Base-by-base conservation (phyloP, 2,888 invertebrate species). In the Mesoligia furuncula region DNA sequence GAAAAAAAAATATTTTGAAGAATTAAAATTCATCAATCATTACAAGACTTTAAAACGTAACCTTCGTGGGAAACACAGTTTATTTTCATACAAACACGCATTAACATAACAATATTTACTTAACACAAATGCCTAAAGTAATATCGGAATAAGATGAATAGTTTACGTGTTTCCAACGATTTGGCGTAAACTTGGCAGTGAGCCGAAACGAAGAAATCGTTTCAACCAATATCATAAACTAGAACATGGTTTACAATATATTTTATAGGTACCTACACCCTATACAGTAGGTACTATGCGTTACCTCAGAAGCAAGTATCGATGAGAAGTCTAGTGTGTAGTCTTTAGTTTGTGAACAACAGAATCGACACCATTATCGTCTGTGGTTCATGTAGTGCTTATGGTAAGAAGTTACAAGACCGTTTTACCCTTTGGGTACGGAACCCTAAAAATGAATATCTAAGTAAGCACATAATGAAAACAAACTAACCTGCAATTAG, bases 101-200 rank as follows among this genome's bases (percentile, higher is more conserved):
- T 48, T 31, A 7, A 68, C 7, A 57, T 57, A 75, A n/a, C n/a
- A n/a, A n/a, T 62, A 75, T 75, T 75, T 51, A 75, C 39, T 51
- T 62, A 31, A 59, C 27, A 67, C 45, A 67, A 54, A 67, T 15
- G 48, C 17, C 17, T 36, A 57, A 24, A 72, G 27, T 42, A 42
- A 51, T 20, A 31, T 48, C 9, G 17, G 9, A 69, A 45, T 54
- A 61, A 72, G 64, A 71, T 59, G 27, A 27, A 77, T 70, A 68
- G 59, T 75, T 74, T 77, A 81, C 73, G 51, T 48, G 36, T 61
- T 68, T 51, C 7, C 31, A 57, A 64, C 39, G 57, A 51, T 45
- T 74, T 68, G 11, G n/a, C n/a, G 67, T 69, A 73, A 61, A 67
- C 72, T 86, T 86, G 87, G 85, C 85, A 79, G 27, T n/a, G 67